Base-by-base conservation (phyloP, 2,797 vertebrate genomes). In the Onychomys torridus region DNA sequence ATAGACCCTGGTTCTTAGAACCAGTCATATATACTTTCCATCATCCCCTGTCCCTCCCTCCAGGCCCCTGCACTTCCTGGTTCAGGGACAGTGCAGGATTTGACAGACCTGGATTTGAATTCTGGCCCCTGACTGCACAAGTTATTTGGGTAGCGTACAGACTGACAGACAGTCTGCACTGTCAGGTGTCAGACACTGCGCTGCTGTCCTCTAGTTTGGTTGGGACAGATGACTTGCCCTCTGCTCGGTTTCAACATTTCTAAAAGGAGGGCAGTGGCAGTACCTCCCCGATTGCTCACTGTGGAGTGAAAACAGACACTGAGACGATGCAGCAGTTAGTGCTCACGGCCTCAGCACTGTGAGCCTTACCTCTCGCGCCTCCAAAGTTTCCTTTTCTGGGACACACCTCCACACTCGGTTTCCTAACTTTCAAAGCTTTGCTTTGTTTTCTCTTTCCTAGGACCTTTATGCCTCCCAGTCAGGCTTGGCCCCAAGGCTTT, bases 341-440 rank as follows among this genome's bases (percentile, higher is more conserved):
- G 37, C 63, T 86, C 52, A 21, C 89, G n/a, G 40, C 90, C 43
- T 94, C 83, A 65, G 79, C 90, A 78, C 77, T 95, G 63, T 90
- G 91, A 94, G 49, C 85, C 84, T 65, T 29, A 89, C 29, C 46
- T 88, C 71, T 79, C 86, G 86, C 91, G 16, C 77, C 73, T 96
- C 92, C 82, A n/a, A n/a, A n/a, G 78, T 96, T 96, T 97, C 83
- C 76, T 94, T 88, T 40, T 88, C 43, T 96, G 43, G 89, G 86
- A 90, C 46, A 84, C 87, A 84, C 94, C 63, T 95, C 63, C 89
- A 81, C 57, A 61, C 9, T 55, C 83, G 25, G 91, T 78, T 83
- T 23, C 55, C 79, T 76, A 43, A 5, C 5, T 4, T 32, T 96
- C 97, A 76, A 82, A 65, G 88, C 21, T 49, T 9, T 77, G 34